phyloP scores from a whole-genome alignment of 2,797 vertebrate species.

The Lepidocolaptes lacrymiger region DNA sequence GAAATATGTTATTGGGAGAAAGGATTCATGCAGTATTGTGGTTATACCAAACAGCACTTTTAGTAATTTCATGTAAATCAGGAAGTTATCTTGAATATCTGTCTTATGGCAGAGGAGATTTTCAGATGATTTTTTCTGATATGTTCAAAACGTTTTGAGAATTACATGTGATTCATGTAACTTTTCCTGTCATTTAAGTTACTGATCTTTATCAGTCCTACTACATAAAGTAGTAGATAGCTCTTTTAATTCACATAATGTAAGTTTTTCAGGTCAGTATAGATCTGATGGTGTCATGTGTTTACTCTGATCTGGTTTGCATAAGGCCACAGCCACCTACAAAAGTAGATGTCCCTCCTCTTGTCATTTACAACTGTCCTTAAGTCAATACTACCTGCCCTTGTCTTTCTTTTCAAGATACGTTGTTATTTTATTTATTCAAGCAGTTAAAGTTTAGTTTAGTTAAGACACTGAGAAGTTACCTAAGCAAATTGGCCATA shows the following conservation, averaged over 20 bases:
- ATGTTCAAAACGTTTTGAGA: background rate
- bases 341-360: background rate
- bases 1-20: background rate
- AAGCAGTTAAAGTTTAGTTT: constrained; percentile 23
- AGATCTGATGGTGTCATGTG: background rate
- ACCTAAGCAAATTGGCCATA: background rate
- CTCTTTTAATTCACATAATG: background rate
- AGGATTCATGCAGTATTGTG: background rate
- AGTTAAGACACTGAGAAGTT: constrained; percentile 34
- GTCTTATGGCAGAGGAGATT: background rate
- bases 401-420: constrained; percentile 9
- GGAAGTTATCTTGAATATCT: background rate
- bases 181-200: background rate
- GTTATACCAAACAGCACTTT: background rate
- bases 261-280: background rate
- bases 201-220: background rate
- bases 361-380: background rate
- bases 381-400: constrained; percentile 44
- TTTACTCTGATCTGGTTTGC: background rate
- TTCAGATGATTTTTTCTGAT: background rate
- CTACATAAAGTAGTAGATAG: background rate
- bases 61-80: background rate
- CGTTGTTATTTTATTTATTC: constrained; percentile 35
- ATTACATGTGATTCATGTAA: background rate
- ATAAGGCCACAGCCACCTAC: background rate